phyloP scores from a whole-genome alignment of 2,113 vertebrate species.

The Prinia subflava region DNA sequence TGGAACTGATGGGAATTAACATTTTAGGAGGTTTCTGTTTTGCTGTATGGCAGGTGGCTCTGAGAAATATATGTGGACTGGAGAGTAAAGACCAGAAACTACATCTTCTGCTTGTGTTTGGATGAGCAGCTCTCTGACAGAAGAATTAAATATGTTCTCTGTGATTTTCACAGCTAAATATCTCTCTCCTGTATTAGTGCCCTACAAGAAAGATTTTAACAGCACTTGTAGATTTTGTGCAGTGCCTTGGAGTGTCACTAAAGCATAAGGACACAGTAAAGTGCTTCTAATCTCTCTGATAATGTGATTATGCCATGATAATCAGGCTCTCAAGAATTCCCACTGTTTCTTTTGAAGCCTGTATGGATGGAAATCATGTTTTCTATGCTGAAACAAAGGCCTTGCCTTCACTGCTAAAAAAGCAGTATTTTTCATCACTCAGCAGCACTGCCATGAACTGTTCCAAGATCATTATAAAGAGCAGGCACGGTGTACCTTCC shows the following conservation, averaged over 20 bases:
- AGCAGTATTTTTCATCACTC: background rate
- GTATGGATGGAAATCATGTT: slow-evolving; percentile 29
- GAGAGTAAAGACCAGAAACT: background rate
- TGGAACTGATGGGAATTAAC: slow-evolving; percentile 54
- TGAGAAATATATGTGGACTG: background rate
- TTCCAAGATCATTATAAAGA: background rate
- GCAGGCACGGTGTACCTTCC: background rate
- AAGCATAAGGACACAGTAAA: slow-evolving; percentile 41
- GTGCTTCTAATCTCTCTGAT: slow-evolving; percentile 52
- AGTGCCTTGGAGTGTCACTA: slow-evolving; percentile 19
- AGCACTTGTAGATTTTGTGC: slow-evolving; percentile 15
- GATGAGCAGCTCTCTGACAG: background rate
- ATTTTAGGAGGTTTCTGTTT: slow-evolving; percentile 45
- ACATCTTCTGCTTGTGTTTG: background rate
- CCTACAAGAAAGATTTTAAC: background rate
- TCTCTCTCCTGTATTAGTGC: background rate
- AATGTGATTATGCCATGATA: slow-evolving; percentile 60
- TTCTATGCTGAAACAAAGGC: slow-evolving; percentile 43
- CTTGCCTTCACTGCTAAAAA: slow-evolving; percentile 20
- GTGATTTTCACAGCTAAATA: background rate
- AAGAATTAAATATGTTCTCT: background rate
- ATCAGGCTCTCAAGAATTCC: slow-evolving; percentile 54
- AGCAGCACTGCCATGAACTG: slow-evolving; percentile 30
- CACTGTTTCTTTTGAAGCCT: slow-evolving; percentile 55
- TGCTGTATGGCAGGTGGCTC: slow-evolving; percentile 15